Evolutionary conservation across 2,113 vertebrate genomes (phyloP).

Genomic region (Pitta sordida): DNA sequence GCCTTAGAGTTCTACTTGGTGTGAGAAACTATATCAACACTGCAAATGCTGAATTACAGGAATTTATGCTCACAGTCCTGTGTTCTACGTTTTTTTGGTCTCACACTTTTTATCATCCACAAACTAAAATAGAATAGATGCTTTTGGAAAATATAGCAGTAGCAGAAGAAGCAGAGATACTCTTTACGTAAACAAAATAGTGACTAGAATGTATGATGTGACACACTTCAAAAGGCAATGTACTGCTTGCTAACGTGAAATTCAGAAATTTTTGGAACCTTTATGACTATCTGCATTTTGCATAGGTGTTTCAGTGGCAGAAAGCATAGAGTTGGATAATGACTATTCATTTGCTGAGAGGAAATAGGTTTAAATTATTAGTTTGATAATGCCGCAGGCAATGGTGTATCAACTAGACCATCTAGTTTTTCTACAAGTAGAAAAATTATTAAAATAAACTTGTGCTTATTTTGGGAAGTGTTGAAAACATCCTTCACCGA

Average conservation of each 20-base stretch:
- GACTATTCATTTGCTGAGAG: not conserved
- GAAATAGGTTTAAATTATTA: not conserved
- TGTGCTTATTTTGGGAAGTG: not conserved
- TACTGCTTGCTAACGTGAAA: not conserved
- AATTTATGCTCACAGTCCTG: not conserved
- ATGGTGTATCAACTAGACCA: not conserved
- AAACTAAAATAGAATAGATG: not conserved
- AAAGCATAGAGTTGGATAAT: not conserved
- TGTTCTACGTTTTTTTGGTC: not conserved
- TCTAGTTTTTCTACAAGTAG: not conserved
- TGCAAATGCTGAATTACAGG: not conserved
- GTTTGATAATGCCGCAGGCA: not conserved
- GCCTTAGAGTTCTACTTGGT: not conserved
- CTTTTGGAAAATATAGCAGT: not conserved
- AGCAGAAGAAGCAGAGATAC: not conserved
- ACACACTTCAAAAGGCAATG: not conserved
- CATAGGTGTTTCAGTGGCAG: not conserved
- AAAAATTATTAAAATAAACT: not conserved
- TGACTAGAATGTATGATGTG: not conserved
- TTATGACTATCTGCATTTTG: not conserved
- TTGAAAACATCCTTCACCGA: not conserved
- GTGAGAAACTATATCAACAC: not conserved
- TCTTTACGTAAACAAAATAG: not conserved
- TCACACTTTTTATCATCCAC: not conserved
- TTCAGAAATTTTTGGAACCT: not conserved